Percentiles rank a stretch among this genome's conserved stretches.
phyloP scores from a whole-genome alignment of 2,888 invertebrate genomes.

The Glyphotaelius pellucidus region DNA sequence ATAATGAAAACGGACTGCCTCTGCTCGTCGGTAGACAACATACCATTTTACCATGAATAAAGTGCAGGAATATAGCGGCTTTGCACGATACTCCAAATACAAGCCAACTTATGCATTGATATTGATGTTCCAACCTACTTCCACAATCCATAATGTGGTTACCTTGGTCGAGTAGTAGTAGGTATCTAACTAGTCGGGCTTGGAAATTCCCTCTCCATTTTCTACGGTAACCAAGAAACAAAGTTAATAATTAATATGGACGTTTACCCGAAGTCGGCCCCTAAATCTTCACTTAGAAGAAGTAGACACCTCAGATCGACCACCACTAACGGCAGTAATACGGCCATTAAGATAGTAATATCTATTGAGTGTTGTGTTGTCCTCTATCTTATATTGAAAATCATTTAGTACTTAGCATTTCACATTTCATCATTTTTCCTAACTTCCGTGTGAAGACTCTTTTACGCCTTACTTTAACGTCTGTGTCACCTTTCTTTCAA shows the following conservation, averaged over 20 bases:
- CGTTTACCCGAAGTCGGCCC: neutral
- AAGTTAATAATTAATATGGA: neutral
- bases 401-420: too few species aligned
- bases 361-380: too few species aligned
- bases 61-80: neutral
- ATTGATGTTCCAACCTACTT: neutral
- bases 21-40: neutral
- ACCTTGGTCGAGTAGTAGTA: neutral
- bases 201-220: neutral
- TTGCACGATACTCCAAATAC: neutral
- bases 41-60: neutral
- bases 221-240: neutral
- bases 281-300: neutral
- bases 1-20: too few species aligned
- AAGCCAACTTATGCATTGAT: neutral
- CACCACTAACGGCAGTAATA: neutral
- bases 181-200: neutral
- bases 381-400: too few species aligned
- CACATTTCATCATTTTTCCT: too few species aligned
- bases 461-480: too few species aligned
- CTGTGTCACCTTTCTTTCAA: too few species aligned
- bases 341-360: neutral
- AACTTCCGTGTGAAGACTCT: too few species aligned
- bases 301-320: neutral
- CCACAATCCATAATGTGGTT: neutral